Evolutionary conservation across 1,140 invertebrate genomes (phyloP), one percentile per base, ranked within the genome.

Genomic region (Steinernema khuongi): DNA sequence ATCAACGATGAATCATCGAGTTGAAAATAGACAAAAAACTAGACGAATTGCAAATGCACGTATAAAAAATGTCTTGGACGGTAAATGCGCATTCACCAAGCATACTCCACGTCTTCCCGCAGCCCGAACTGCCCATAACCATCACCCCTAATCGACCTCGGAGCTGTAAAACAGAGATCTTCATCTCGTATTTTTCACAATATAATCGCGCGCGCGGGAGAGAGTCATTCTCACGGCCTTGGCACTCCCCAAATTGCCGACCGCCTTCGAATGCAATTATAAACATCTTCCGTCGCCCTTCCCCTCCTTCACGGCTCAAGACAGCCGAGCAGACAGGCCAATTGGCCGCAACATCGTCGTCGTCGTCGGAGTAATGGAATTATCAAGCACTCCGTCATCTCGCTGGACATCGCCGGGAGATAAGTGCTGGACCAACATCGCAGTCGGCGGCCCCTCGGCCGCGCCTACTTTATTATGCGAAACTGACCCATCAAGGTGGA

Each of bases 351-450:
- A 60, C 50, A 60, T 11, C 50, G 50, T 60, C 50, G 50, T 60
- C 50, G 26, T 11, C 50, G 50, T 60, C 50, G 50, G 14, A 60
- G 50, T 60, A 60, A 60, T 60, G 50, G 50, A 60, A 60, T 60
- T 60, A 60, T 60, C 50, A 60, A 60, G 19, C 50, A 60, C n/a
- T n/a, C 36, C 36, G 7, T 41, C 36, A 41, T 41, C 36, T 41
- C 36, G n/a, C 7, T 60, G 50, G 50, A 60, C 50, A 60, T 60
- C 50, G 50, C 50, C 26, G 50, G 50, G 50, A 14, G 50, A 60
- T 60, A 60, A 60, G 50, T 60, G 50, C 50, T 60, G 50, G 50
- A 60, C 50, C 50, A 60, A 60, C 50, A 60, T 60, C 26, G 26
- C 50, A 60, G 14, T 22, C 50, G 19, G 2, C 14, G 36, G 7